Conservation (phyloP, 2,113 vertebrate genomes). For the Malurus cyaneus region DNA sequence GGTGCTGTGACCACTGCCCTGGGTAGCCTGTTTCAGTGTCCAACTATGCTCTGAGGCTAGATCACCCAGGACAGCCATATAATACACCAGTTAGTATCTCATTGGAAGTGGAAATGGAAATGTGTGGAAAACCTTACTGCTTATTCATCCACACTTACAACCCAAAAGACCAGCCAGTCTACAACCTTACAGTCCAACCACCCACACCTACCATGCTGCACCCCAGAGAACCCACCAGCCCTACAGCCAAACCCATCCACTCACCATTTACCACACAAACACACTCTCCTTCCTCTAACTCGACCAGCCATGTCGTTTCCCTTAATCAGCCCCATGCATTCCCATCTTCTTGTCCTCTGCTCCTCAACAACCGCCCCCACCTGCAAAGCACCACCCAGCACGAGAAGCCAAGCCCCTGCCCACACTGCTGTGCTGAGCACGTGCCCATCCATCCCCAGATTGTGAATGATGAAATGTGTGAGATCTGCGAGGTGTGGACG, state of each 20-base stretch:
- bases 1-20: not conserved
- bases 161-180: not conserved
- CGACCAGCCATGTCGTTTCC: not conserved
- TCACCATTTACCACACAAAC: not conserved
- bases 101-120: not conserved
- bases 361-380: not conserved
- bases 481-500: conserved; percentile 97
- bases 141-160: not conserved
- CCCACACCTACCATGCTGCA: fast-evolving
- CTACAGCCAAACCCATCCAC: not conserved
- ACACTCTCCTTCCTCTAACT: not conserved
- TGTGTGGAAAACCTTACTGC: not conserved
- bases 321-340: not conserved
- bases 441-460: conserved; percentile 71
- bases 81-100: not conserved
- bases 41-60: not conserved
- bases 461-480: conserved; percentile 89
- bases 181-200: not conserved
- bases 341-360: not conserved
- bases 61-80: not conserved
- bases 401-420: not conserved
- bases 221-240: not conserved
- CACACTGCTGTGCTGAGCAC: not conserved
- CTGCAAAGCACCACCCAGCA: not conserved
- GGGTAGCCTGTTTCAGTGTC: not conserved